phyloP scores from a whole-genome alignment of 2,888 invertebrate species.

The Drosophila bunnanda region DNA sequence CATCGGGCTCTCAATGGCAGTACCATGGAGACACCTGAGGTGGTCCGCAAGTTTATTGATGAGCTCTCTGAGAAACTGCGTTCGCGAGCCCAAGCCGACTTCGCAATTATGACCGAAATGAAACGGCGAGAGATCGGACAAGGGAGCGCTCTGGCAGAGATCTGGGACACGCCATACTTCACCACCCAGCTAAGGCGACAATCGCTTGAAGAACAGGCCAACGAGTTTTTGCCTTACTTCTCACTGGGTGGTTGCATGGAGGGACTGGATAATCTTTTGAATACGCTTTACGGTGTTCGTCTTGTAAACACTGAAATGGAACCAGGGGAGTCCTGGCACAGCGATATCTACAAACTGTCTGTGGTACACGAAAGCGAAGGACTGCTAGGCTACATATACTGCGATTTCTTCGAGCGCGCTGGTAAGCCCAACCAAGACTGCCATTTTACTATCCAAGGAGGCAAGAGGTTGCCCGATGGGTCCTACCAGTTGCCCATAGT shows the following conservation, averaged over 20 bases:
- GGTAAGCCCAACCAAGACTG: slow-evolving; percentile 99
- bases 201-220: slow-evolving; percentile 88
- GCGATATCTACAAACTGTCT: slow-evolving; percentile 96
- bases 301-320: slow-evolving; percentile 90
- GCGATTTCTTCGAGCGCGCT: slow-evolving; percentile 96
- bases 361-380: slow-evolving; percentile 93
- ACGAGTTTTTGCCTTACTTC: slow-evolving; percentile 93
- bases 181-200: slow-evolving; percentile 90
- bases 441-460: slow-evolving; percentile 99
- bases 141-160: slow-evolving; percentile 84
- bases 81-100: slow-evolving; percentile 90
- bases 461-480: slow-evolving; percentile 91
- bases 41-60: slow-evolving; percentile 92
- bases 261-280: slow-evolving; percentile 95
- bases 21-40: slow-evolving; percentile 92
- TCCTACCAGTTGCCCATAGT: slow-evolving; percentile 96
- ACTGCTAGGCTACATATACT: slow-evolving; percentile 96
- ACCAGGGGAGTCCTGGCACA: slow-evolving; percentile 94
- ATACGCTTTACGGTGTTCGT: slow-evolving; percentile 92
- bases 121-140: slow-evolving; percentile 85
- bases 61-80: slow-evolving; percentile 89
- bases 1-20: slow-evolving; percentile 95
- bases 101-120: slow-evolving; percentile 90
- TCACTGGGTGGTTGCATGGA: slow-evolving; percentile 98
- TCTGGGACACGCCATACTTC: slow-evolving; percentile 96